A percentile compares a stretch with the other conserved stretches of the same genome.
These are phyloP conservation scores for Platerodrilus igneus DNA, from an alignment of 2,888 invertebrate genomes.

Conservation along the genomic window DNA sequence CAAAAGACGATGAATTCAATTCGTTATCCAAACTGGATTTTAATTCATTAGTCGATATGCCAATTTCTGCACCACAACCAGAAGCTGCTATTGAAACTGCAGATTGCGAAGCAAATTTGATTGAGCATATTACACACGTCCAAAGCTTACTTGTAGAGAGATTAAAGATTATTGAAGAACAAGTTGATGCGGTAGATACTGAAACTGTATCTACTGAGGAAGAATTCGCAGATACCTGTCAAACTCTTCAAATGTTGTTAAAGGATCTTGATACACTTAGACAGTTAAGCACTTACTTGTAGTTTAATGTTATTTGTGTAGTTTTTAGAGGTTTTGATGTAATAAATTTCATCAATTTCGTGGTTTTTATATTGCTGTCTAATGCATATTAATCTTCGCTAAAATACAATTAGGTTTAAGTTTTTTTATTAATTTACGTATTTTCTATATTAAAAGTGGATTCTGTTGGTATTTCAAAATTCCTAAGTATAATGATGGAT, in stretches of 20 bases:
- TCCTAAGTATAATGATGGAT: no score
- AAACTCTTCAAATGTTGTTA: slow-evolving; percentile 69
- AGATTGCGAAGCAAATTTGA: slow-evolving; percentile 70
- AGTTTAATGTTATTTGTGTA: no score
- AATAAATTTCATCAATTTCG: no score
- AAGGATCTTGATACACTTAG: slow-evolving; percentile 65
- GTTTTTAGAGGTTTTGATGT: no score
- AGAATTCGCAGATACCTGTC: slow-evolving; percentile 63
- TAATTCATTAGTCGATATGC: slow-evolving; percentile 35
- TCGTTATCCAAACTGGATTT: slow-evolving; percentile 33
- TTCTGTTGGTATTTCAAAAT: no score
- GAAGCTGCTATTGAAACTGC: slow-evolving; percentile 77
- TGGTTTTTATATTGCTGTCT: no score
- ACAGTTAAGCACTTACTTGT: slow-evolving; percentile 33
- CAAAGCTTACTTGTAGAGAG: slow-evolving; percentile 68
- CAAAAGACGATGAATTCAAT: slow-evolving; percentile 29
- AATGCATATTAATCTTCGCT: no score
- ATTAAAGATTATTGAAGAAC: slow-evolving; percentile 69
- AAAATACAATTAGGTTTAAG: no score
- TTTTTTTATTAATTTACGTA: no score
- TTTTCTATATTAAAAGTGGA: no score
- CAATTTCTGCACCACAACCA: slow-evolving; percentile 55
- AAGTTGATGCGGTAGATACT: slow-evolving; percentile 55
- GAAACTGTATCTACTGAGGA: slow-evolving; percentile 56
- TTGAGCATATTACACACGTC: slow-evolving; percentile 72